phyloP scores from a whole-genome alignment of 2,797 vertebrate genomes.

The Dermochelys coriacea region DNA sequence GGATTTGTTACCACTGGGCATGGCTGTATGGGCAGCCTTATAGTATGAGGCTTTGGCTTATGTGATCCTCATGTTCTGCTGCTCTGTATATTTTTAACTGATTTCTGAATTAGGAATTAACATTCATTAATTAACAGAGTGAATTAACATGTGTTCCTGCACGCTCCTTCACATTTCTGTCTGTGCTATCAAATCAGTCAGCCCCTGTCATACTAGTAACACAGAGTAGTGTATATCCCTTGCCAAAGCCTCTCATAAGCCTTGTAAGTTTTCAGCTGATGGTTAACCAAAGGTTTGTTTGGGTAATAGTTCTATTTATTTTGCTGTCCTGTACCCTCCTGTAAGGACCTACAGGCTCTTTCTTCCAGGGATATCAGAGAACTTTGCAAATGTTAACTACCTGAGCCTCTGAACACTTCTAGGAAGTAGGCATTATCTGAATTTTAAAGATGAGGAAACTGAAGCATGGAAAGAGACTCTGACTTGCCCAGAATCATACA shows the following conservation, averaged over 20 bases:
- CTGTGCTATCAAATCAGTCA: background rate
- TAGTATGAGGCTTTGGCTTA: background rate
- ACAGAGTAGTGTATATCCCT: background rate
- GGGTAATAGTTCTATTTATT: background rate
- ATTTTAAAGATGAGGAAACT: background rate
- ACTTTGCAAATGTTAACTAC: accelerated
- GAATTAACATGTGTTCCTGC: constrained; percentile 18
- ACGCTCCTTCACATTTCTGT: constrained; percentile 9
- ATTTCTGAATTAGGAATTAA: background rate
- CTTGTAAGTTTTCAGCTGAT: background rate
- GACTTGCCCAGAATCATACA: background rate
- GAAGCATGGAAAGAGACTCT: background rate
- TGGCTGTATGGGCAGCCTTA: background rate
- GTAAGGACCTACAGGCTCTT: background rate
- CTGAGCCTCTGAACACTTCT: background rate
- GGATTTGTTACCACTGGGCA: background rate
- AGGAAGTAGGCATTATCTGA: background rate
- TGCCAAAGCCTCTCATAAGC: background rate
- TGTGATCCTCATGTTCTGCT: background rate
- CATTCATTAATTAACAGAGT: background rate
- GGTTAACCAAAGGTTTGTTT: background rate
- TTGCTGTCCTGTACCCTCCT: background rate
- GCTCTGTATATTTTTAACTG: background rate
- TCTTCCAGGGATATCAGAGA: background rate
- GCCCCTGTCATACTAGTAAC: background rate